Conservation (phyloP, 2,113 vertebrate genomes). For the Strix aluco region DNA sequence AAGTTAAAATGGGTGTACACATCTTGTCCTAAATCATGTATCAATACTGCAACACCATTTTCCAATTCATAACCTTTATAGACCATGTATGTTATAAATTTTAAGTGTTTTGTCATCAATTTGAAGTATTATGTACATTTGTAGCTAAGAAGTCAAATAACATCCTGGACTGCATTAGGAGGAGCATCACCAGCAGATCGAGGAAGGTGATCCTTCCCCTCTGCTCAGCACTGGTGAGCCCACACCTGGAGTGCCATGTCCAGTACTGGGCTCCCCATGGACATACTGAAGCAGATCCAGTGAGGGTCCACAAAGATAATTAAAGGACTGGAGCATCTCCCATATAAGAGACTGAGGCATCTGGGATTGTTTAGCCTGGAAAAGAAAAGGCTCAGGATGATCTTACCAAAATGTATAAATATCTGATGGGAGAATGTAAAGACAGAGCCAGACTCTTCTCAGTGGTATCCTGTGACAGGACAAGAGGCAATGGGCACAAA, state of each 20-base stretch:
- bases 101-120: not conserved
- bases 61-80: not conserved
- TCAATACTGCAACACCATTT: not conserved
- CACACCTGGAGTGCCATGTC: not conserved
- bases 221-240: not conserved
- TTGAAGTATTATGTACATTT: not conserved
- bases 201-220: not conserved
- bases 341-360: not conserved
- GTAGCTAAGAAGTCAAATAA: not conserved
- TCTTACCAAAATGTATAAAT: slow-evolving; percentile 32
- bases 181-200: rapidly evolving
- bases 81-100: not conserved
- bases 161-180: not conserved
- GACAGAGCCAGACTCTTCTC: slow-evolving; percentile 10
- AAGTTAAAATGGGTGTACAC: not conserved
- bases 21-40: not conserved
- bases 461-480: slow-evolving; percentile 24
- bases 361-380: not conserved
- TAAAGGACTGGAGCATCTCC: not conserved
- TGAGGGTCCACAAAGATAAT: not conserved
- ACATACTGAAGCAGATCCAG: not conserved
- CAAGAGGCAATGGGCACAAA: slow-evolving; percentile 30
- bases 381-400: slow-evolving; percentile 1
- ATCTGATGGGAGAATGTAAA: slow-evolving; percentile 25
- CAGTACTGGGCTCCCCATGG: not conserved